Conservation (phyloP, 2,888 invertebrate species). For the Acanthococcus lagerstroemiae region DNA sequence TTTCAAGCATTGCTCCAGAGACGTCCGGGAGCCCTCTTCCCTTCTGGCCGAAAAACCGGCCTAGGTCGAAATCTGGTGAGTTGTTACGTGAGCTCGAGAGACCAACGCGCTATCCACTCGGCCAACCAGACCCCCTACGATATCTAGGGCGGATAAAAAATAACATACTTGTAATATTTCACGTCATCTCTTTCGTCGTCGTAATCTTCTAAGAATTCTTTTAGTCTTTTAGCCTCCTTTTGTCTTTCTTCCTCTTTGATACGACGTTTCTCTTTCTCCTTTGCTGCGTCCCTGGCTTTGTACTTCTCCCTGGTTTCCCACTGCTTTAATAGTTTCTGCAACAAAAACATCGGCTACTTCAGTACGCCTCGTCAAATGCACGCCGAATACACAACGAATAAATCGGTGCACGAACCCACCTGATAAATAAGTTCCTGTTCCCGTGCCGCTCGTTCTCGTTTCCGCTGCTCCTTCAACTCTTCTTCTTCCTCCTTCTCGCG, state of each 20-base stretch:
- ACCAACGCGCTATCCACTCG: too few species aligned
- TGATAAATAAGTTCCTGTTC: slow-evolving; percentile 97
- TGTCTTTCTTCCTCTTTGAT: slow-evolving; percentile 76
- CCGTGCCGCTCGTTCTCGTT: slow-evolving; percentile 50
- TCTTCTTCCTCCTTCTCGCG: slow-evolving; percentile 60
- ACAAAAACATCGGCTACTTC: too few species aligned
- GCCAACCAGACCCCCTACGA: too few species aligned
- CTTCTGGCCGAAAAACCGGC: too few species aligned
- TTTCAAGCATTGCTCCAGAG: too few species aligned
- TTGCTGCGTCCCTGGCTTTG: slow-evolving; percentile 81
- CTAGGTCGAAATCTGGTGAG: too few species aligned
- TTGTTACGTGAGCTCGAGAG: too few species aligned
- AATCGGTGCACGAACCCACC: slow-evolving; percentile 45
- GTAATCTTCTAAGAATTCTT: slow-evolving; percentile 97
- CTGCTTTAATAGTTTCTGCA: slow-evolving; percentile 45
- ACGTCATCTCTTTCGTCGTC: slow-evolving; percentile 95
- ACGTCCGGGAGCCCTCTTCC: too few species aligned
- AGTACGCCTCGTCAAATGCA: background rate
- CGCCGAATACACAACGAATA: background rate
- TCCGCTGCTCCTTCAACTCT: slow-evolving; percentile 80
- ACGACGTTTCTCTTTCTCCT: slow-evolving; percentile 73
- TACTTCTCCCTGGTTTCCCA: slow-evolving; percentile 88
- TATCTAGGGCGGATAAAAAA: too few species aligned
- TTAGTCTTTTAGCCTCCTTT: slow-evolving; percentile 83
- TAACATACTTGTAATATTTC: slow-evolving; percentile 80